Evolutionary conservation across 2,113 vertebrate species (phyloP), one percentile per base, ranked within the genome.

Genomic region (Caranx melampygus): DNA sequence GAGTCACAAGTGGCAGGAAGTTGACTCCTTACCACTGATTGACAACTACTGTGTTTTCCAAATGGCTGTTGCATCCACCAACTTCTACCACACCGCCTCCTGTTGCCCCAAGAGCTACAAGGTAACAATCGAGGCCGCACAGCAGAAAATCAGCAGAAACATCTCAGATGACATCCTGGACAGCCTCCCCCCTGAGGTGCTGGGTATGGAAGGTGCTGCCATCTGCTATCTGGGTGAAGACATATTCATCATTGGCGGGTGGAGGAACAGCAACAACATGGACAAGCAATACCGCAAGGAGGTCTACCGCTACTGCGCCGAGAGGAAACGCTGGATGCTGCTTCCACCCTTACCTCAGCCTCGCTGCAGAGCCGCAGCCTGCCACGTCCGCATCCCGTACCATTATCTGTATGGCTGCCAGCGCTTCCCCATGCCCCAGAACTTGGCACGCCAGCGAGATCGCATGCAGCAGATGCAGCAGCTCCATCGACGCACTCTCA

Each of bases 261-360:
- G 98, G 98, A 98, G 97, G 75, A 98, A 98, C 93, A 97, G 97
- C 3, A 96, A 96, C 18, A 97, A 96, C 6, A 95, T 97, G 61
- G 97, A 99, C 90, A 98, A 97, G 89, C 98, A 98, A 71, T 99
- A 99, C 84, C 93, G 97, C 62, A 98, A 96, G 54, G 98, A 99
- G 90, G 97, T 96, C 15, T 99, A 99, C 87, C 95, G 96, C 0
- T 99, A 98, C 79, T 97, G 97, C 0, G 95, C 96, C 0, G 96
- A 99, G 90, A 93, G 96, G 8, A 97, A 97, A 88, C 95, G 97
- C 72, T 99, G 98, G 98, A 96, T 76, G 69, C 78, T 91, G 75
- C 59, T 89, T 75, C 98, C 98, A 0, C 98, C 98, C 0, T 95
- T 99, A 95, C 97, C 98, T 0, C 97, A 98, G 86, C 96, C 98